Base-by-base conservation (phyloP, 1,140 invertebrate genomes). In the Helicorthomorpha holstii region DNA sequence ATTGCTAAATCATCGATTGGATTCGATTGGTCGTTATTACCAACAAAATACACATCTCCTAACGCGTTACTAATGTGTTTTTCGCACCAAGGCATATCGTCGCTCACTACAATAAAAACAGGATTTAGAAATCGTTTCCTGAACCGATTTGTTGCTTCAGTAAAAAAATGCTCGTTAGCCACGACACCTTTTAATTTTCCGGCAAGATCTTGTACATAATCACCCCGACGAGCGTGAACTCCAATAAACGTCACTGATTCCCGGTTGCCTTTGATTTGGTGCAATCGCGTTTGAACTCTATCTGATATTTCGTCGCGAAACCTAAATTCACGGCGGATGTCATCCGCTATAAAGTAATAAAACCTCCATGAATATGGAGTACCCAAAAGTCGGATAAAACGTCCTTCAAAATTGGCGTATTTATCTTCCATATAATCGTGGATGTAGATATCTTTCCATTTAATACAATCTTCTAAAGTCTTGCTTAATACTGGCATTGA, bases 31-130 rank as follows among this genome's bases (percentile, higher is more conserved):
- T 29, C 27, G 14, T 26, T 26, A 52, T 48, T 16, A 19, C 46
- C 49, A n/a, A 7, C 22, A 21, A 52, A 47, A 42, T 29, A 21
- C 10, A 48, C 27, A 42, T 52, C 45, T 2, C 45, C 27, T 29
- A 26, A 7, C 3, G 44, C 3, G 7, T 7, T 29, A 25, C 47
- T 25, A 4, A 64, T 21, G 34, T 64, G 47, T 25, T 48, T 43
- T 25, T 70, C 68, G 60, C 76, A 78, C 77, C 77, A 79, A 2
- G 53, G 56, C 42, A 76, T 73, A 58, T 78, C 78, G 58, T 80
- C 78, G 59, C 76, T 79, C 27, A 76, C 69, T 2, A 78, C 68
- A 24, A 78, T 58, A 59, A 79, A 80, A 7, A 77, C 55, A 1
- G 71, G 66, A 27, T 60, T 50, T 3, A 2, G 10, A 27, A 58